These are phyloP conservation scores for Heliconius ethilla DNA, from an alignment of 2,888 invertebrate genomes.

Conservation along the genomic window DNA sequence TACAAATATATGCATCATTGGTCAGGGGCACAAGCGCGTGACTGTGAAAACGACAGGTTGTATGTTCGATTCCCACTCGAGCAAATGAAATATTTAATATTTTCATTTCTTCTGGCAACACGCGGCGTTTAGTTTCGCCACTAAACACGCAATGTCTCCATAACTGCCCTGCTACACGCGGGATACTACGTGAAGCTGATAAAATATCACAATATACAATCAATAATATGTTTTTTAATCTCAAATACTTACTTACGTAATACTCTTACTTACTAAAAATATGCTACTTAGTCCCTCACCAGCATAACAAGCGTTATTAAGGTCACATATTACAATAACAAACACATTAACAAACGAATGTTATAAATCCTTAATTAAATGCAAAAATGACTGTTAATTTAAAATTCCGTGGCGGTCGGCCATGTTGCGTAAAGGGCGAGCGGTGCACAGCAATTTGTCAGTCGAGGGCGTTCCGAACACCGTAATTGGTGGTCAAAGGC, in stretches of 20 bases:
- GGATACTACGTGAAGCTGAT: too few species aligned
- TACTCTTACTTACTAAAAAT: neutral
- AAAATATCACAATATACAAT: neutral
- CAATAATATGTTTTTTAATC: too few species aligned
- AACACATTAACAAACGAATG: slow-evolving; percentile 1
- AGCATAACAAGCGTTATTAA: slow-evolving; percentile 29
- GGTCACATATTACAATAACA: neutral
- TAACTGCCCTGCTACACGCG: too few species aligned
- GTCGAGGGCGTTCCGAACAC: slow-evolving; percentile 65
- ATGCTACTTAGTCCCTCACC: neutral
- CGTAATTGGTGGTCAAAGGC: slow-evolving; percentile 69
- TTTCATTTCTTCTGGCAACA: too few species aligned
- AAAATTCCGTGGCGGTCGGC: slow-evolving; percentile 51
- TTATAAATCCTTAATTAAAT: slow-evolving; percentile 33
- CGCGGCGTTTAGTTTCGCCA: too few species aligned
- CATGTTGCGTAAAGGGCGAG: slow-evolving; percentile 60
- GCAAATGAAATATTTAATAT: too few species aligned
- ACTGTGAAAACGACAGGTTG: too few species aligned
- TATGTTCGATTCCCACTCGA: too few species aligned
- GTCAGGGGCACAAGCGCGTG: too few species aligned
- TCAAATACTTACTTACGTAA: too few species aligned
- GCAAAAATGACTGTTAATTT: slow-evolving; percentile 35
- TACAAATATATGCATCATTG: too few species aligned
- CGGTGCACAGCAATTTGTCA: slow-evolving; percentile 73
- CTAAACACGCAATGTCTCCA: too few species aligned